phyloP scores from a whole-genome alignment of 1,140 invertebrate species.

The Steinernema khuongi region DNA sequence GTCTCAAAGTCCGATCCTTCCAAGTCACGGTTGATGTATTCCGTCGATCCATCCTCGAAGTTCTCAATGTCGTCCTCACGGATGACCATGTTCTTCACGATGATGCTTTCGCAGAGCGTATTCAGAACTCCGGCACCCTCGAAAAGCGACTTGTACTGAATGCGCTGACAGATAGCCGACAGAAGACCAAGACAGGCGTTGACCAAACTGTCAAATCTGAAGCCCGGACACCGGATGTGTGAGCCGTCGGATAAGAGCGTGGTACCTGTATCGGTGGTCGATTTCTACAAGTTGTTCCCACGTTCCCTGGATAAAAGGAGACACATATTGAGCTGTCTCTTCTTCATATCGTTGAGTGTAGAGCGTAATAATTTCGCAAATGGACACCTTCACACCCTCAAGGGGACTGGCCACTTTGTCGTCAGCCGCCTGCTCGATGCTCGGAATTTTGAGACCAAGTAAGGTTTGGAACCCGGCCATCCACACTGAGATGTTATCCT shows the following conservation, averaged over 20 bases:
- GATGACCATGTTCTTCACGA: neutral
- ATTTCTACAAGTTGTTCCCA: conserved; percentile 1
- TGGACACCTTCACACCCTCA: neutral
- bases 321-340: neutral
- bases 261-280: neutral
- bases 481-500: neutral
- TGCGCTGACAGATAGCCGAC: neutral
- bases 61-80: neutral
- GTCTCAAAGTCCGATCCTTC: conserved; percentile 7
- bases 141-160: neutral
- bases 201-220: neutral
- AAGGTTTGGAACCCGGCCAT: neutral
- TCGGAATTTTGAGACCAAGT: neutral
- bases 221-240: neutral
- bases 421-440: neutral
- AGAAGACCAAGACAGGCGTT: neutral
- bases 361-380: neutral
- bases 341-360: conserved; percentile 6
- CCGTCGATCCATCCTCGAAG: neutral
- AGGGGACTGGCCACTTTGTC: neutral
- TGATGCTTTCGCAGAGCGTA: neutral
- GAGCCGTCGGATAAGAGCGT: neutral
- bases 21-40: neutral
- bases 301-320: neutral
- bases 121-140: neutral